Conservation (phyloP, 2,113 vertebrate species). For the Cyanoderma ruficeps region DNA sequence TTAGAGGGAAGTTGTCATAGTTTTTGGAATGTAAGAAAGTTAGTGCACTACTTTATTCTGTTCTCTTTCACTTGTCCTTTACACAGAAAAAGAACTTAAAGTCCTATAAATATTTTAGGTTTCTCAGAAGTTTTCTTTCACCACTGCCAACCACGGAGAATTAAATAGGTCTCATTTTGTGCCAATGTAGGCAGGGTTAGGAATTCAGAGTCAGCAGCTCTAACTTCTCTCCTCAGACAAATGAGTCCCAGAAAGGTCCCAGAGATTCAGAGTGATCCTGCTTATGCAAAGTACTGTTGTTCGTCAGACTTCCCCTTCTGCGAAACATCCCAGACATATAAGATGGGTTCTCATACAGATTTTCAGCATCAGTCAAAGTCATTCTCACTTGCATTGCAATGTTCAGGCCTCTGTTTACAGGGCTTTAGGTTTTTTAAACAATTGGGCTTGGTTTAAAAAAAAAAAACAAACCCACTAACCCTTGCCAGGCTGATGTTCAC, state of each 20-base stretch:
- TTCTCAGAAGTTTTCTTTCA: background rate
- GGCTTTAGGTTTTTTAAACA: background rate
- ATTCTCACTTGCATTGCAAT: background rate
- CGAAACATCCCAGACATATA: background rate
- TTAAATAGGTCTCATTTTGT: background rate
- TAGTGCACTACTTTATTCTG: background rate
- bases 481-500: background rate
- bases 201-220: background rate
- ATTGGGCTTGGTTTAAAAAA: background rate
- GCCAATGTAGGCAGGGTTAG: background rate
- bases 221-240: background rate
- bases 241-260: background rate
- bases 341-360: background rate
- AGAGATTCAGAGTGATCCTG: background rate
- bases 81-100: background rate
- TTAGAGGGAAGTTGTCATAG: constrained; percentile 66
- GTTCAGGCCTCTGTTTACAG: background rate
- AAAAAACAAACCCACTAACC: background rate
- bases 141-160: background rate
- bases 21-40: constrained; percentile 37
- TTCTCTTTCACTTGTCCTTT: constrained; percentile 68
- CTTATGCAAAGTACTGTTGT: background rate
- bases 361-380: background rate
- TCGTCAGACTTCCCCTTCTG: background rate
- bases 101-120: background rate